Conservation (phyloP, 2,888 invertebrate genomes). For the Helleia helle region DNA sequence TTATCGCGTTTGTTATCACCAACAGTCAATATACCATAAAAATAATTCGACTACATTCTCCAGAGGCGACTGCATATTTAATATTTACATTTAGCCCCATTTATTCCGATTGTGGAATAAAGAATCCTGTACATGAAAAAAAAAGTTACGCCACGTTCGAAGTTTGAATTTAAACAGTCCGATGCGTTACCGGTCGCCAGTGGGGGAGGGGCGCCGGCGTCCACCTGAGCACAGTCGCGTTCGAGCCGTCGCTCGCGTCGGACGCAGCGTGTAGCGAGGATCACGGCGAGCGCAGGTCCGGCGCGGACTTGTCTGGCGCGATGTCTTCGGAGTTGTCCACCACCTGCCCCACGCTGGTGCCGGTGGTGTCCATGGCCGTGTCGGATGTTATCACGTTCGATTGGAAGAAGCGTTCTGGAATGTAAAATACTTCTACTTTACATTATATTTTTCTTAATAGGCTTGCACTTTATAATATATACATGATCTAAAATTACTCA, state of each 20-base stretch:
- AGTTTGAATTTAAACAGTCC: constrained; percentile 36
- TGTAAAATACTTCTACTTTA: constrained; percentile 24
- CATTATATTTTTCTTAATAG: constrained; percentile 18
- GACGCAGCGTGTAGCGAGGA: constrained; percentile 29
- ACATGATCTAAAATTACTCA: no score
- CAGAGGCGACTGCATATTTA: constrained; percentile 26
- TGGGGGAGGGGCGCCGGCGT: constrained; percentile 64
- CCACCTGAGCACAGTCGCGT: constrained; percentile 47
- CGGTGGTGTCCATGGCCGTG: constrained; percentile 68
- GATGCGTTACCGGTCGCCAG: constrained; percentile 60
- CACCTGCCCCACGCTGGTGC: constrained; percentile 37
- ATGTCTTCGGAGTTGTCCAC: constrained; percentile 50
- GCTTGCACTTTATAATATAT: background rate
- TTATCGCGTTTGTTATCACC: constrained; percentile 30
- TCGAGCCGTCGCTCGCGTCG: constrained; percentile 23
- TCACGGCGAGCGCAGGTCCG: constrained; percentile 64
- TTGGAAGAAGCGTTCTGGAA: constrained; percentile 77
- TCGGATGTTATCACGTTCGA: constrained; percentile 74
- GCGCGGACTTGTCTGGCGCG: constrained; percentile 59
- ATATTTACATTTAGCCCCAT: constrained; percentile 44
- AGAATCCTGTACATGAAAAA: constrained; percentile 9
- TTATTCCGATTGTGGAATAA: constrained; percentile 7
- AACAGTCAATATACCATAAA: constrained; percentile 31
- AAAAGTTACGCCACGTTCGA: constrained; percentile 15
- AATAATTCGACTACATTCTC: constrained; percentile 42